These are phyloP conservation scores for Tolypeutes matacus DNA, from an alignment of 2,797 vertebrate species.

Conservation along the genomic window DNA sequence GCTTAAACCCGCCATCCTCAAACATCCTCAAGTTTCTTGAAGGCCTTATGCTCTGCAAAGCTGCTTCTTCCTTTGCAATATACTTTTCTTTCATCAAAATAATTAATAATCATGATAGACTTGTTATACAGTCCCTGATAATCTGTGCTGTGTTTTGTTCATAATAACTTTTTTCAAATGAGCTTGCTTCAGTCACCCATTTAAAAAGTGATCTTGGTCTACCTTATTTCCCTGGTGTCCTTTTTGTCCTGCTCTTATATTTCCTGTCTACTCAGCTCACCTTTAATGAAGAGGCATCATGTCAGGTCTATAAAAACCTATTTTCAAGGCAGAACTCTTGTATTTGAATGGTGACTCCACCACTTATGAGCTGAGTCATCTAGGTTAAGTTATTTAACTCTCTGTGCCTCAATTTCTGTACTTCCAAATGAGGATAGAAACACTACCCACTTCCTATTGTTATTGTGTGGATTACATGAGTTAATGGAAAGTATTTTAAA, in stretches of 20 bases:
- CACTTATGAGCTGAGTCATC: neutral
- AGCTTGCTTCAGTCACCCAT: neutral
- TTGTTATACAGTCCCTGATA: rapidly evolving
- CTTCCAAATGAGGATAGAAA: neutral
- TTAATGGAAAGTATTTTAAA: neutral
- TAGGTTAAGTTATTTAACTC: neutral
- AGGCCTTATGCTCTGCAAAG: neutral
- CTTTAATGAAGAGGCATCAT: neutral
- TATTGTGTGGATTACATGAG: neutral
- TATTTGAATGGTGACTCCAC: neutral
- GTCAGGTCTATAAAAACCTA: neutral
- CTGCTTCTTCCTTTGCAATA: neutral
- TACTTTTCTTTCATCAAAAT: neutral
- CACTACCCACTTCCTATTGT: neutral
- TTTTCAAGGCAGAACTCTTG: neutral
- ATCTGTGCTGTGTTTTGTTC: too few species aligned
- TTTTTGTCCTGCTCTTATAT: neutral
- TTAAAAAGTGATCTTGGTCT: neutral
- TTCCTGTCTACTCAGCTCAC: neutral
- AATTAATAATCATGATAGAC: rapidly evolving
- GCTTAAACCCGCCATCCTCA: too few species aligned
- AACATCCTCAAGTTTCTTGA: neutral
- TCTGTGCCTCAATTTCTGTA: neutral
- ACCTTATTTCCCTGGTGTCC: neutral
- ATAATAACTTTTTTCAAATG: neutral